Evolutionary conservation across 1,140 invertebrate species (phyloP), one percentile per base, ranked within the genome.

Genomic region (Bactericera cockerelli): DNA sequence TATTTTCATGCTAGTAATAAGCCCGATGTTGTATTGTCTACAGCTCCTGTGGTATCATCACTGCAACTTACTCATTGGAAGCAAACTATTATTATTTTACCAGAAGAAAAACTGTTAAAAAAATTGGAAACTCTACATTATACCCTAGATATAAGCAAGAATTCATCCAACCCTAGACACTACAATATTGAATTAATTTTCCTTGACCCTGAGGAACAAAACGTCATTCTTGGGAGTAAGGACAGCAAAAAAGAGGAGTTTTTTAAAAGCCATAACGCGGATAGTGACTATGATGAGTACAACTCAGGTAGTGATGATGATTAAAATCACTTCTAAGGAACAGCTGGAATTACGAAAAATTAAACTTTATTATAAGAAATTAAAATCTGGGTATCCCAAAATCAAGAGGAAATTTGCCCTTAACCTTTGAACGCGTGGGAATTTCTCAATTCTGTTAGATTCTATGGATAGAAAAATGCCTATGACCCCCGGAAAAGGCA

Each of bases 51-150:
- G 8, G 19, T 22, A n/a, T 49, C 42, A 19, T 75, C 72, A 63
- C 75, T 72, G 67, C 80, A 78, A 68, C 76, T 78, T 61, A 99
- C 96, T 16, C 94, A 98, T 75, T 98, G 95, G 95, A 95, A 97
- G 69, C 95, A 98, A 75, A 96, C 92, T 1, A 81, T 93, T 4
- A 82, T 92, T 66, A 63, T 74, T 2, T 62, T 75, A 3, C 70
- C 70, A 10, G 58, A 62, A 28, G 62, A 68, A 58, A 58, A 66
- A 1, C 25, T 57, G 2, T 65, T 76, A 13, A 71, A 76, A 64
- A 63, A 67, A 58, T 70, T 67, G 2, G 81, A 87, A 63, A 80
- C 84, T 3, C 74, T 87, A 16, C 81, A 82, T 19, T 86, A 81
- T 71, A 74, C 82, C 66, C 68, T 88, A 33, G 67, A 69, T 24